Base-by-base conservation (phyloP, 2,113 vertebrate genomes). In the Mormoops blainvillei region DNA sequence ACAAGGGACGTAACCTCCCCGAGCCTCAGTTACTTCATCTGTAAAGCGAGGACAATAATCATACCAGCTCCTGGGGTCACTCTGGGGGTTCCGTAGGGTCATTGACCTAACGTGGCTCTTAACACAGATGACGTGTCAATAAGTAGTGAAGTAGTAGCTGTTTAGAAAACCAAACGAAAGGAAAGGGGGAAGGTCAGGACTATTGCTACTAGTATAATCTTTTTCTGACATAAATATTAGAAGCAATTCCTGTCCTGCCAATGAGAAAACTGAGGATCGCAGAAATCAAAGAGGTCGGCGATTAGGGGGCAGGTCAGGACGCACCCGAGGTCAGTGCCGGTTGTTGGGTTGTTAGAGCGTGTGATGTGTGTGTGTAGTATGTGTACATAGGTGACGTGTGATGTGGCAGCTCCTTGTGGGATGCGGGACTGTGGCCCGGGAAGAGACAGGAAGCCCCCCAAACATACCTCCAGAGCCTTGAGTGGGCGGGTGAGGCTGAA, bases 251-350 rank as follows among this genome's bases (percentile, higher is more conserved):
- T 14, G 19, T 68, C 50, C 94, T 84, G 74, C 70, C 12, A 4
- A 20, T 38, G 76, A 41, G 91, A 81, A 90, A 84, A 36, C 54
- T 5, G 43, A 95, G 38, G 45, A 15, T 26, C 43, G 89, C 81
- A 68, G 41, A 58, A 50, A 11, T 76, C 2, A 0, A 45, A 18
- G n/a, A 1, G 20, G 26, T 26, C 33, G 67, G 52, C 19, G 20
- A 50, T 58, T 50, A 16, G 28, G 10, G 2, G 24, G 31, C 41
- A 36, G 85, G 65, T 13, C 19, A 24, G 94, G 73, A 41, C 1
- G 15, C 67, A 8, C 2, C 3, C 1, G 31, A 45, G 82, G 56
- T 11, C 16, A 1, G 36, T n/a, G 74, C n/a, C 18, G 0, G 41
- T 10, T 5, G 10, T 18, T 3, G 15, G n/a, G n/a, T 36, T 15